Evolutionary conservation across 2,888 invertebrate genomes (phyloP).

Genomic region (Julus scandinavius): DNA sequence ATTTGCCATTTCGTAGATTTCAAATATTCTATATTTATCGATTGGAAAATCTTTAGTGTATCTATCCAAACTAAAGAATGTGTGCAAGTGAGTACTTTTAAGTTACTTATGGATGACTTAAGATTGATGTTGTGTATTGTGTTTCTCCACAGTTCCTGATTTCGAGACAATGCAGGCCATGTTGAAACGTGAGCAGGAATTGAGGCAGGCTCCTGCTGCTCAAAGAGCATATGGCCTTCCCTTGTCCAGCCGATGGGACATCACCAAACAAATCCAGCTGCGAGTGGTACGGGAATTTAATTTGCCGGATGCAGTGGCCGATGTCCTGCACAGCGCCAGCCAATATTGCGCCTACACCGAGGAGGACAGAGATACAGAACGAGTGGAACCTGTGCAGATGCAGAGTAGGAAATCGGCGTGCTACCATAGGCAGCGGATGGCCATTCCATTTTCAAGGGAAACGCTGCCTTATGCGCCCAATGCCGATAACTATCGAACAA

Average conservation of each 20-base stretch:
- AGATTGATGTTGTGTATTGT: background rate
- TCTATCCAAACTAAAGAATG: too few relatives aligned
- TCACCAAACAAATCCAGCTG: slow-evolving; percentile 81
- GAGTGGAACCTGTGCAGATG: background rate
- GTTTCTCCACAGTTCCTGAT: slow-evolving; percentile 74
- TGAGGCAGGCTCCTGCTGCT: slow-evolving; percentile 81
- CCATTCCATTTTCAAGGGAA: slow-evolving; percentile 60
- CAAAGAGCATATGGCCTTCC: slow-evolving; percentile 81
- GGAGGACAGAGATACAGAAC: slow-evolving; percentile 10
- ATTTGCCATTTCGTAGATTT: too few relatives aligned
- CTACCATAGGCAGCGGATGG: slow-evolving; percentile 63
- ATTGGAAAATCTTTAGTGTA: too few relatives aligned
- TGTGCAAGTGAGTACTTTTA: too few relatives aligned
- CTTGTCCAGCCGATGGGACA: slow-evolving; percentile 80
- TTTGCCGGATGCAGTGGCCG: slow-evolving; percentile 87
- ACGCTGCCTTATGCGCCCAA: slow-evolving; percentile 58
- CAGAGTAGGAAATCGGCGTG: slow-evolving; percentile 65
- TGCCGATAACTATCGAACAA: slow-evolving; percentile 57
- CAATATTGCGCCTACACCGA: slow-evolving; percentile 57
- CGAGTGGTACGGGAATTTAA: slow-evolving; percentile 94
- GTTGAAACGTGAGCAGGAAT: slow-evolving; percentile 85
- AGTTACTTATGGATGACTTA: too few relatives aligned
- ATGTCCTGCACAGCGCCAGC: slow-evolving; percentile 72
- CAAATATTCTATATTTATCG: too few relatives aligned
- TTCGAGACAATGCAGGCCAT: slow-evolving; percentile 80